A percentile compares a stretch with the other conserved stretches of the same genome.
phyloP scores from a whole-genome alignment of 2,797 vertebrate species.

The Balearica regulorum region DNA sequence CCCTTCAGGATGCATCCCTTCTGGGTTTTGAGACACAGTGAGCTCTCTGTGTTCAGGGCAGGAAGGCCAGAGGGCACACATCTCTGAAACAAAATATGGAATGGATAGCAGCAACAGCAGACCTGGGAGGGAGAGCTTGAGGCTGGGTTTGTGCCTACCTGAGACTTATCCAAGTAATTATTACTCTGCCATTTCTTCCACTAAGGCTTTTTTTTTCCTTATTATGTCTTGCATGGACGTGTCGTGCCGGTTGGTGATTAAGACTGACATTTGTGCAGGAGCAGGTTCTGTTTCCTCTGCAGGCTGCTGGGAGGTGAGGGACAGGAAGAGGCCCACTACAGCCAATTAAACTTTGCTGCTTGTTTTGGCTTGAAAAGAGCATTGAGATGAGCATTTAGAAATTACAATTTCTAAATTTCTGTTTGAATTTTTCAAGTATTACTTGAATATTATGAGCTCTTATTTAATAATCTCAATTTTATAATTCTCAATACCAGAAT shows the following conservation, averaged over 20 bases:
- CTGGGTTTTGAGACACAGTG: not conserved
- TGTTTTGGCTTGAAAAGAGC: not conserved
- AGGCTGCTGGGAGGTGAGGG: not conserved
- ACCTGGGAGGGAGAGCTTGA: not conserved
- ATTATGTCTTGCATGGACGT: not conserved
- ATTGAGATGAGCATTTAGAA: not conserved
- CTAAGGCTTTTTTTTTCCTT: not conserved
- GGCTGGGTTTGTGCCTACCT: not conserved
- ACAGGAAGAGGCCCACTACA: not conserved
- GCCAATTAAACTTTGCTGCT: not conserved
- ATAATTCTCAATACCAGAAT: not conserved
- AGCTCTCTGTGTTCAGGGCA: not conserved
- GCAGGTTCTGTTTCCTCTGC: not conserved
- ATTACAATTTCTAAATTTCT: not conserved
- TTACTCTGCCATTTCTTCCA: not conserved
- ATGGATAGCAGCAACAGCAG: not conserved
- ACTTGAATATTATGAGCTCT: not conserved
- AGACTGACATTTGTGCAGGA: not conserved
- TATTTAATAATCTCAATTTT: not conserved
- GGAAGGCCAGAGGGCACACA: not conserved
- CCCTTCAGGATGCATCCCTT: not conserved
- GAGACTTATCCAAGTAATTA: not conserved
- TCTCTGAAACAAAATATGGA: not conserved
- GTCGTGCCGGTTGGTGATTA: not conserved
- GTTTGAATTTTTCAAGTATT: not conserved